Conservation (phyloP, 2,888 invertebrate genomes). For the Ptychoptera albimana region DNA sequence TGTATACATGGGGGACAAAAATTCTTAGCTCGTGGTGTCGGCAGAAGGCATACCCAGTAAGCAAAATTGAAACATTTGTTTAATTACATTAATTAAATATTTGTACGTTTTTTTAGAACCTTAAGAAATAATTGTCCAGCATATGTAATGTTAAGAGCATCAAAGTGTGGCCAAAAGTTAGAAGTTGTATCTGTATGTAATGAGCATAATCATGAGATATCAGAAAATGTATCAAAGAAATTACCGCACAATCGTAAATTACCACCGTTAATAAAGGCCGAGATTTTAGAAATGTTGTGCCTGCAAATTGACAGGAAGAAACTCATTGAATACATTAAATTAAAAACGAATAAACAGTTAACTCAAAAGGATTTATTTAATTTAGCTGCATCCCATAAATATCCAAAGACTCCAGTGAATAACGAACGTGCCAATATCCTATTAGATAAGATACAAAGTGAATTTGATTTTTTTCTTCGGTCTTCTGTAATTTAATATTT, state of each 20-base stretch:
- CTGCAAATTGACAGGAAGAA: conserved; percentile 9
- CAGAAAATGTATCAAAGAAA: conserved; percentile 26
- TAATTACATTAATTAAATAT: conserved; percentile 1
- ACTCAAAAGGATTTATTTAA: conserved; percentile 10
- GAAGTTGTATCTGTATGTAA: conserved; percentile 33
- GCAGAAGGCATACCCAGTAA: conserved; percentile 26
- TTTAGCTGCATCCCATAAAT: conserved; percentile 3
- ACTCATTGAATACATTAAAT: conserved; percentile 10
- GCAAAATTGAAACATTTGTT: conserved; percentile 8
- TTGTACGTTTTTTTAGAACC: conserved; percentile 16
- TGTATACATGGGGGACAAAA: conserved; percentile 32
- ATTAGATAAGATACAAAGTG: too few species aligned
- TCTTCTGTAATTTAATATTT: too few species aligned
- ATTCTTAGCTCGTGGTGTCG: conserved; percentile 26
- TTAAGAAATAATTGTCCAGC: conserved; percentile 31
- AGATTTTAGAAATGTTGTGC: conserved; percentile 9
- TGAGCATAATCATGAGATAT: conserved; percentile 31
- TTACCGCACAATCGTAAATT: conserved; percentile 27
- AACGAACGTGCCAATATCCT: too few species aligned
- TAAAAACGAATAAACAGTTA: conserved; percentile 8
- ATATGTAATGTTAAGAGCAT: conserved; percentile 29
- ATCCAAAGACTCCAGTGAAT: not conserved
- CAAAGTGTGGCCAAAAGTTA: conserved; percentile 29
- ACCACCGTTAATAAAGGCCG: conserved; percentile 11
- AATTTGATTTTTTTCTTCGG: too few species aligned